Conservation (phyloP, 2,113 vertebrate genomes). For the Heloderma charlesbogerti region DNA sequence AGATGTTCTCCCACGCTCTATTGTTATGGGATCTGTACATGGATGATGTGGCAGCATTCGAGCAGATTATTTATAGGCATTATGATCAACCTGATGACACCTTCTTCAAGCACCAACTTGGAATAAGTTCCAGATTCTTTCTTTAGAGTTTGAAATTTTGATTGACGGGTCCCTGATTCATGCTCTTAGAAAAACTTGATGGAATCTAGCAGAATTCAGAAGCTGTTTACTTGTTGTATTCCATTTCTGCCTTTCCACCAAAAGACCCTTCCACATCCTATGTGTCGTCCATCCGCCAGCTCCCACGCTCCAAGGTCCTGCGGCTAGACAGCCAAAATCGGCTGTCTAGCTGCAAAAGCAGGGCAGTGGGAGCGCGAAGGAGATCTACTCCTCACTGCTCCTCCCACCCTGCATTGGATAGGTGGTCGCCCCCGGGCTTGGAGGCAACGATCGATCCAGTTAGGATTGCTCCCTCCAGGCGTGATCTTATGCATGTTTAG, state of each 20-base stretch:
- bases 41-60: not conserved
- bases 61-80: conserved; percentile 43
- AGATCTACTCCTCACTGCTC: too few relatives aligned
- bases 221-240: not conserved
- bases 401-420: too few relatives aligned
- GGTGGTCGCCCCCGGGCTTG: too few relatives aligned
- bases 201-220: rapidly evolving
- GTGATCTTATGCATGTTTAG: too few relatives aligned
- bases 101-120: conserved; percentile 8
- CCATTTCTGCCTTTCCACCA: not conserved
- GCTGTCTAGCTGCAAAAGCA: too few relatives aligned
- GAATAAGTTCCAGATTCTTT: conserved; percentile 25
- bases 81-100: conserved; percentile 29
- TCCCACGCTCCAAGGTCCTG: too few relatives aligned
- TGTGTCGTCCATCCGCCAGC: too few relatives aligned
- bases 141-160: not conserved
- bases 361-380: too few relatives aligned
- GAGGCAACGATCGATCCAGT: too few relatives aligned
- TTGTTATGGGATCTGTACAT: not conserved
- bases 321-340: too few relatives aligned
- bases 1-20: not conserved
- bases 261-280: too few relatives aligned
- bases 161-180: not conserved
- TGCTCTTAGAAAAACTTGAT: not conserved
- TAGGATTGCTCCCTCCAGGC: too few relatives aligned